Percentiles rank a stretch among this genome's conserved stretches.
These are phyloP conservation scores for Penaeus chinensis DNA, from an alignment of 1,140 invertebrate species.

Conservation along the genomic window DNA sequence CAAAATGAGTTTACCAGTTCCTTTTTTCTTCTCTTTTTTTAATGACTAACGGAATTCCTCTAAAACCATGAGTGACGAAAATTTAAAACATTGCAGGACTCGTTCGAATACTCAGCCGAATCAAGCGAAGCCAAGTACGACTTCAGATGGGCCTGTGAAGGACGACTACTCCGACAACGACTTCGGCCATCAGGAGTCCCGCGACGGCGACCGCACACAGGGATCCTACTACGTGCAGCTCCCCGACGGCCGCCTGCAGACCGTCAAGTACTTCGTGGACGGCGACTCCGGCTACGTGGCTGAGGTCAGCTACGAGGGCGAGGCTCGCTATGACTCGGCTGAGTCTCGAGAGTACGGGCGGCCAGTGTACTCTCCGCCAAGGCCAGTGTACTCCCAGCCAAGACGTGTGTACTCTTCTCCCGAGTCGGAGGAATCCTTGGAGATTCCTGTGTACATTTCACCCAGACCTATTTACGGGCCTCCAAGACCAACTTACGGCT, in stretches of 20 bases:
- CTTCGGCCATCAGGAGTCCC: constrained; percentile 20
- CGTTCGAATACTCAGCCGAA: not conserved
- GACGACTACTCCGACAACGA: constrained; percentile 21
- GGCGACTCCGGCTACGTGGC: constrained; percentile 24
- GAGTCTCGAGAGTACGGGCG: constrained; percentile 1
- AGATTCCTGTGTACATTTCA: not conserved
- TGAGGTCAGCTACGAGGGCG: constrained; percentile 3
- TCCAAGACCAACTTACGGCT: no score
- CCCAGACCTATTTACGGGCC: no score
- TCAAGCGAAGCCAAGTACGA: constrained; percentile 13
- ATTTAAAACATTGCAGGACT: not conserved
- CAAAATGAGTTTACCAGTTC: not conserved
- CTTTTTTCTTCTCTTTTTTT: no score
- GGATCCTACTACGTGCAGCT: constrained; percentile 30
- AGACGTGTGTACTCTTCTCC: not conserved
- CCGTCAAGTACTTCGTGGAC: constrained; percentile 10
- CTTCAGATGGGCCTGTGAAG: constrained; percentile 20
- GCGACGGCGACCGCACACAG: constrained; percentile 22
- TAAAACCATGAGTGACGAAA: not conserved
- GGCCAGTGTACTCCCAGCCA: not conserved
- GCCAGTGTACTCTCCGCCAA: not conserved
- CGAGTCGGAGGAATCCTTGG: not conserved
- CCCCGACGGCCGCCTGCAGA: constrained; percentile 27
- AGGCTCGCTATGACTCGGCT: not conserved
- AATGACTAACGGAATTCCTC: not conserved